Evolutionary conservation across 2,888 invertebrate species (phyloP), one percentile per base, ranked within the genome.

Genomic region (Ramazzottius varieornatus): DNA sequence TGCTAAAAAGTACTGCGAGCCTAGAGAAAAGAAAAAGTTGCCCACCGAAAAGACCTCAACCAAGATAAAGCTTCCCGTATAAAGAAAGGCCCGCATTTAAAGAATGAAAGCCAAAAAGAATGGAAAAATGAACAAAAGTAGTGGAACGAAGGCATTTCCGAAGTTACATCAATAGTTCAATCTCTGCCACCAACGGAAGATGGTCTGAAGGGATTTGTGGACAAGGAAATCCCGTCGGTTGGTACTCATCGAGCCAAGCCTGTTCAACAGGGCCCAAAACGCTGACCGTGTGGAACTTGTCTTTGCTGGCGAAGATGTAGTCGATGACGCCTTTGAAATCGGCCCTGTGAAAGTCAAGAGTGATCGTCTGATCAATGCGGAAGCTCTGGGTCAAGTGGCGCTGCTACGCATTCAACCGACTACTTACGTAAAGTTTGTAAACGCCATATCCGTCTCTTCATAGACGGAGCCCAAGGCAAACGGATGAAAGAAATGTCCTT

Each of bases 261-360:
- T 85, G 83, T 68, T 93, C 92, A 66, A 96, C 80, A 1, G 94
- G 91, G 1, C 98, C 98, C 66, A 98, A 80, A 66, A 96, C 81
- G 66, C 96, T 96, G 67, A 94, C 81, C 33, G 93, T 88, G 72
- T 86, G 87, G 87, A 98, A 89, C 74, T 88, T 86, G 76, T 88
- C 86, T 76, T 89, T 88, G 70, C 93, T 89, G 78, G 89, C 93
- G 82, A 98, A 96, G 78, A 98, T 93, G 82, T 98, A 98, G 80
- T 98, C 98, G 75, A 98, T 98, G 76, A 96, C 91, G 71, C 96
- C 98, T 79, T 96, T 93, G 80, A 98, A 98, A 78, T 98, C 94
- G 79, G 90, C 92, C 74, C 90, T 91, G 81, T 66, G 40, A 67
- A 33, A 24, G 20, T 16, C 40, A 40, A n/a, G 63, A 29, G n/a